Evolutionary conservation across 2,113 vertebrate genomes (phyloP).

Genomic region (Brachyhypopomus gauderio): DNA sequence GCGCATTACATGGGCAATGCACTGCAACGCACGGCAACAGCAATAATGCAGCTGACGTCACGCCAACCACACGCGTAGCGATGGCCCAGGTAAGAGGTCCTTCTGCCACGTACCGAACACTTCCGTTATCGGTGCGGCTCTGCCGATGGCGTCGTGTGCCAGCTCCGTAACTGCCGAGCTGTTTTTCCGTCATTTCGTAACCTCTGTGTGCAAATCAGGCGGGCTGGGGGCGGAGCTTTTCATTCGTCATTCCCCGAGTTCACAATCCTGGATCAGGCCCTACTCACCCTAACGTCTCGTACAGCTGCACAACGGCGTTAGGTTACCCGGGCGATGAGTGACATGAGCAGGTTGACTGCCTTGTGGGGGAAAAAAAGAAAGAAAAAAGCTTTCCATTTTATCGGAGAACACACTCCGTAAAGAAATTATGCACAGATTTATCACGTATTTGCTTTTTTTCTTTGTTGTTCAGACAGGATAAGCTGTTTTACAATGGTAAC

Average conservation of each 20-base stretch:
- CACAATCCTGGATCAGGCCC: slow-evolving; percentile 60
- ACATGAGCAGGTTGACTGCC: slow-evolving; percentile 75
- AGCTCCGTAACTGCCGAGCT: background rate
- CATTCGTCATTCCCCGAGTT: slow-evolving; percentile 39
- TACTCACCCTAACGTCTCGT: slow-evolving; percentile 62
- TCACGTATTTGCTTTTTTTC: too few relatives aligned
- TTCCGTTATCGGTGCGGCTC: background rate
- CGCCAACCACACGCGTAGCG: slow-evolving; percentile 10
- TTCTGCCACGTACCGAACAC: background rate
- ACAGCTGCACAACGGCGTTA: slow-evolving; percentile 71
- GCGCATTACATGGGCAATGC: slow-evolving; percentile 32
- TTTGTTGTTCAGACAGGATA: too few relatives aligned
- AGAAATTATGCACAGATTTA: too few relatives aligned
- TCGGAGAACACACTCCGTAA: slow-evolving; percentile 7
- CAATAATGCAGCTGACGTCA: slow-evolving; percentile 24
- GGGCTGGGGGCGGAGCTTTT: slow-evolving; percentile 23
- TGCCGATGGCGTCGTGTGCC: background rate
- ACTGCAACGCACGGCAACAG: slow-evolving; percentile 6
- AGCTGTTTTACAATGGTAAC: too few relatives aligned
- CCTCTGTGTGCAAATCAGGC: slow-evolving; percentile 1
- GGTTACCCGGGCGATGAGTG: slow-evolving; percentile 74
- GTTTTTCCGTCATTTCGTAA: slow-evolving; percentile 5
- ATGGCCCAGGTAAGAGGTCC: background rate
- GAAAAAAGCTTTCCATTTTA: slow-evolving; percentile 49
- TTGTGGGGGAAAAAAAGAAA: slow-evolving; percentile 43